phyloP scores from a whole-genome alignment of 2,113 vertebrate genomes.

The Macquaria ambigua region DNA sequence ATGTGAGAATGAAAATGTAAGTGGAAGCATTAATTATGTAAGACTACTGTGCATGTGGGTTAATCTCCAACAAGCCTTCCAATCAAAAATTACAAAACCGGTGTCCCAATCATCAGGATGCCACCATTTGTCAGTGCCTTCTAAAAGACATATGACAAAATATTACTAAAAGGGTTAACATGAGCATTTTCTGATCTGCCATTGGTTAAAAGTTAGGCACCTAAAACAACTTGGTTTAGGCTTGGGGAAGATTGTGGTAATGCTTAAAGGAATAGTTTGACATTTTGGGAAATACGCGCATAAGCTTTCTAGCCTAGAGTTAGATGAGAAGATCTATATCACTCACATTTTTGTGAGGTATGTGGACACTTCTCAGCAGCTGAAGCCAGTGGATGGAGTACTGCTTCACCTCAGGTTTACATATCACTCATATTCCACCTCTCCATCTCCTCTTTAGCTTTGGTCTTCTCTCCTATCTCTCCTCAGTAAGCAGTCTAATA shows the following conservation, averaged over 20 bases:
- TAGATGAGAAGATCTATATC: no score
- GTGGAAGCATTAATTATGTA: conserved; percentile 17
- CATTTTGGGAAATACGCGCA: neutral
- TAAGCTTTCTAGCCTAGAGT: neutral
- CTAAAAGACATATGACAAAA: neutral
- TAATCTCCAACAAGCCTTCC: conserved; percentile 2
- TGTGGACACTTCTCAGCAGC: neutral
- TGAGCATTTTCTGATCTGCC: neutral
- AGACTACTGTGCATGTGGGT: conserved; percentile 8
- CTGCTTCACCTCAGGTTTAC: neutral
- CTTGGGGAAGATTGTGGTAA: neutral
- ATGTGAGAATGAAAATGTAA: conserved; percentile 11
- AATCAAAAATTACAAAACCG: neutral
- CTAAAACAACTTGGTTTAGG: neutral
- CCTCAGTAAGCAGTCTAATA: conserved; percentile 5
- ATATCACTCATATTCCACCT: conserved; percentile 8
- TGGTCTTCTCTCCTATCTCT: neutral
- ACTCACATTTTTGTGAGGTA: no score
- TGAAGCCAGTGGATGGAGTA: neutral
- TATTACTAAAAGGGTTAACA: no score
- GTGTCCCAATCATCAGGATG: no score
- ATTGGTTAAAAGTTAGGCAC: neutral
- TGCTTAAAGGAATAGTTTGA: neutral
- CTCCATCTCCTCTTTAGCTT: neutral
- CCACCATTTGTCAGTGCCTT: neutral